Conservation (phyloP, 2,888 invertebrate genomes). For the Spodoptera littoralis region DNA sequence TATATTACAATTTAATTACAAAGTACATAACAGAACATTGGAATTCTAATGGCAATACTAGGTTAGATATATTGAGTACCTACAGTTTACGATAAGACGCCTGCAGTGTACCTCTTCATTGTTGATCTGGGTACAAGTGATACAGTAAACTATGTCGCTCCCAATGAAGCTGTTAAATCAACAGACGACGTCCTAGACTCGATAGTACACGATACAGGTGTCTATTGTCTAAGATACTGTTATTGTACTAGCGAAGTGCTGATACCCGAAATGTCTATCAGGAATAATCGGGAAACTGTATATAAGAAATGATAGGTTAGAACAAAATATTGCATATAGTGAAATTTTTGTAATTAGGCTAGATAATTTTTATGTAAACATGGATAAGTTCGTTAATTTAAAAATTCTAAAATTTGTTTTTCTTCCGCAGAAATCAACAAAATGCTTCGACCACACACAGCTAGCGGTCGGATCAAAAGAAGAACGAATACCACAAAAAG, state of each 20-base stretch:
- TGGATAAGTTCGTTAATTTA: too few relatives aligned
- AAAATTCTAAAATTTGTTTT: background rate
- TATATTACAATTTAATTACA: too few relatives aligned
- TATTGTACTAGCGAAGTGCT: background rate
- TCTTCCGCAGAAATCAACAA: constrained; percentile 79
- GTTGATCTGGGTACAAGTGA: constrained; percentile 13
- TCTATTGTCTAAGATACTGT: constrained; percentile 4
- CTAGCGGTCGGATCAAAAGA: constrained; percentile 64
- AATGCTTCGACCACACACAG: constrained; percentile 82
- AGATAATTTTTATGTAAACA: too few relatives aligned
- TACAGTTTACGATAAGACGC: constrained; percentile 29
- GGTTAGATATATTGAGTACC: constrained; percentile 1
- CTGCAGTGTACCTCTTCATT: constrained; percentile 15
- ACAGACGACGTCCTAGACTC: constrained; percentile 9
- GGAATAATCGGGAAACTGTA: too few relatives aligned
- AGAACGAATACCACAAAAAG: constrained; percentile 48
- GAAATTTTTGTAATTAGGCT: too few relatives aligned
- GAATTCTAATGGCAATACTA: constrained; percentile 12
- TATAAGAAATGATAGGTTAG: too few relatives aligned
- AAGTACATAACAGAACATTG: background rate
- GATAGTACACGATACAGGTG: constrained; percentile 26
- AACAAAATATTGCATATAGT: too few relatives aligned
- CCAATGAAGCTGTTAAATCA: constrained; percentile 24
- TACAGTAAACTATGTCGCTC: constrained; percentile 36
- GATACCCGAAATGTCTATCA: too few relatives aligned